phyloP scores from a whole-genome alignment of 2,113 vertebrate species.

The Gadus macrocephalus region DNA sequence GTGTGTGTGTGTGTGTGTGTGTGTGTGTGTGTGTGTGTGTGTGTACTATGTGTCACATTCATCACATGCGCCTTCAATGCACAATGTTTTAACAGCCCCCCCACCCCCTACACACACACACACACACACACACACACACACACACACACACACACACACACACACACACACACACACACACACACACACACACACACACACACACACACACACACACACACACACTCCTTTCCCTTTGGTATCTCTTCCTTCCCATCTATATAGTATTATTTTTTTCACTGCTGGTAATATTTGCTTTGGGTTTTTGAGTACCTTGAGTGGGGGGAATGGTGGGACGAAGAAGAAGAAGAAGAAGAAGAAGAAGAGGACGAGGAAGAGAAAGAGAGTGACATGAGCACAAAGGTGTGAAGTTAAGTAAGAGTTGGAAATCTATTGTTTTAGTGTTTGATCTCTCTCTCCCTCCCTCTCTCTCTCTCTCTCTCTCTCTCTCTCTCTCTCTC shows the following conservation, averaged over 20 bases:
- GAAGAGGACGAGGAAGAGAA: neutral
- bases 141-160: neutral
- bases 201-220: no score
- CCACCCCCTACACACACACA: neutral
- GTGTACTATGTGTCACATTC: neutral
- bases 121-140: no score
- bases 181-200: no score
- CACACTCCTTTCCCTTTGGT: neutral
- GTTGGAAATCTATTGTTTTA: constrained; percentile 14
- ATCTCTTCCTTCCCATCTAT: constrained; percentile 9
- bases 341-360: neutral
- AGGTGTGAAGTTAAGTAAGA: constrained; percentile 1
- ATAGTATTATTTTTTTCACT: constrained; percentile 34
- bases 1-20: constrained; percentile 30
- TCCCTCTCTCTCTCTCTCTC: constrained; percentile 13
- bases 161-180: no score
- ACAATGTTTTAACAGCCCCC: constrained; percentile 5
- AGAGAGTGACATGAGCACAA: neutral
- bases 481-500: neutral
- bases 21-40: constrained; percentile 27
- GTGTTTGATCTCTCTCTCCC: constrained; percentile 16
- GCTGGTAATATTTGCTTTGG: constrained; percentile 35
- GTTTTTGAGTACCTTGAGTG: constrained; percentile 25
- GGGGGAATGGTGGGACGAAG: constrained; percentile 8
- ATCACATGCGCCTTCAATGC: constrained; percentile 9